Evolutionary conservation across 92 coral and sea anemone genomes (phyloP).

Genomic region (Siderastrea siderea): DNA sequence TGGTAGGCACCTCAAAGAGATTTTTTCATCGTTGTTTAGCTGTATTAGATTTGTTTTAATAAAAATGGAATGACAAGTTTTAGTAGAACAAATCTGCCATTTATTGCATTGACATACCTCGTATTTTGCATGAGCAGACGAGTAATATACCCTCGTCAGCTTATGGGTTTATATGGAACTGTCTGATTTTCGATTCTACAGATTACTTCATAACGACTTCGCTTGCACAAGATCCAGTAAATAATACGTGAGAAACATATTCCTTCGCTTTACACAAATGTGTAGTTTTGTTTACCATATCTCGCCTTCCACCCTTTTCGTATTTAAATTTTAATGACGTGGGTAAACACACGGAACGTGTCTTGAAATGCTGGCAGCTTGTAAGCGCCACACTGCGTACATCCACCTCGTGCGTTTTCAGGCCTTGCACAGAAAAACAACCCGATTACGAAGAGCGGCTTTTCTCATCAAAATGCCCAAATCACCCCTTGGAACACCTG

Average conservation of each 20-base stretch:
- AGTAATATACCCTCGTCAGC: not conserved
- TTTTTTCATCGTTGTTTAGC: conserved; percentile 53
- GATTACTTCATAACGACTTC: not conserved
- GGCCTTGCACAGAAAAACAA: not conserved
- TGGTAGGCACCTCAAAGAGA: conserved; percentile 16
- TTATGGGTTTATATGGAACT: not conserved
- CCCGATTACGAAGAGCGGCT: not conserved
- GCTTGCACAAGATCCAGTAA: not conserved
- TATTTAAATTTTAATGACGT: conserved; percentile 94
- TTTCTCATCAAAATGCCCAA: not conserved
- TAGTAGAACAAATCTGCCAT: conserved; percentile 48
- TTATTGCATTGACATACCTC: conserved; percentile 23
- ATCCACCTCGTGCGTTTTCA: conserved; percentile 1
- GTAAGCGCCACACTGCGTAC: conserved; percentile 15
- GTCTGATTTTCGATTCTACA: not conserved
- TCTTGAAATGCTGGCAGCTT: conserved; percentile 34
- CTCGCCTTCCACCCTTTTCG: conserved; percentile 59
- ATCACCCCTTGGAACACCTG: conserved; percentile 18
- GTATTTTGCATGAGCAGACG: not conserved
- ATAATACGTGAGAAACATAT: conserved; percentile 2
- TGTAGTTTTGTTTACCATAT: conserved; percentile 38
- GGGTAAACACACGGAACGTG: conserved; percentile 81
- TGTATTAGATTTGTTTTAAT: conserved; percentile 89
- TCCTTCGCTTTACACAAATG: not conserved
- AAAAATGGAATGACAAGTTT: conserved; percentile 78